phyloP scores from a whole-genome alignment of 2,113 vertebrate genomes.

The Myodes glareolus region DNA sequence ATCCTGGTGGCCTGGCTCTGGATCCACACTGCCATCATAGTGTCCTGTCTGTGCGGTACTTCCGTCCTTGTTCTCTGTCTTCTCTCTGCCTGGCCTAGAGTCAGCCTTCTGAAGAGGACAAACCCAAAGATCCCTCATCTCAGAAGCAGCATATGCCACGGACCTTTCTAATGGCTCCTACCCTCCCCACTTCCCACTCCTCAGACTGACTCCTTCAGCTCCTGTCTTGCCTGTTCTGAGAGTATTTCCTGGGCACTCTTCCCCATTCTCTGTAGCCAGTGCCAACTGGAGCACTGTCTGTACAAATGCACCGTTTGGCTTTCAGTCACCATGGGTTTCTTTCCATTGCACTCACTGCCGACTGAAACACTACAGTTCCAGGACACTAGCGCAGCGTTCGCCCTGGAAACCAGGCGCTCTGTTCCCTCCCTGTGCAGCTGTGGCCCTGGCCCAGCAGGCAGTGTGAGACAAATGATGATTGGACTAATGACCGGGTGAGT shows the following conservation, averaged over 20 bases:
- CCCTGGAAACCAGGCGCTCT: neutral
- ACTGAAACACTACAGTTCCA: neutral
- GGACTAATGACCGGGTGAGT: neutral
- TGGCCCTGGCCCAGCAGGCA: neutral
- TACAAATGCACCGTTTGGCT: no score
- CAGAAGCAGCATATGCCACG: no score
- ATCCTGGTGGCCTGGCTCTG: neutral
- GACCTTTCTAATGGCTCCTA: neutral
- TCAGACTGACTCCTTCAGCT: neutral
- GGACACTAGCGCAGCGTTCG: neutral
- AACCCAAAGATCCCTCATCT: neutral
- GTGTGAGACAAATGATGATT: neutral
- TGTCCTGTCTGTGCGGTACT: fast-evolving
- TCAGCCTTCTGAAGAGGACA: neutral
- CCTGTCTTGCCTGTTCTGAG: neutral
- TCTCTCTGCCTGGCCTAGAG: neutral
- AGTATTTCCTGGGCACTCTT: fast-evolving
- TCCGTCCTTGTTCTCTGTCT: neutral
- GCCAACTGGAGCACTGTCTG: neutral
- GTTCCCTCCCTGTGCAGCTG: neutral
- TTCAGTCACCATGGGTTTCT: neutral
- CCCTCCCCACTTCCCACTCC: no score
- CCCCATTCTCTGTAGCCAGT: neutral
- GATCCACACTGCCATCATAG: fast-evolving
- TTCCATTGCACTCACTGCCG: neutral